Conservation (phyloP, 2,113 vertebrate species). For the Lanius ludovicianus region DNA sequence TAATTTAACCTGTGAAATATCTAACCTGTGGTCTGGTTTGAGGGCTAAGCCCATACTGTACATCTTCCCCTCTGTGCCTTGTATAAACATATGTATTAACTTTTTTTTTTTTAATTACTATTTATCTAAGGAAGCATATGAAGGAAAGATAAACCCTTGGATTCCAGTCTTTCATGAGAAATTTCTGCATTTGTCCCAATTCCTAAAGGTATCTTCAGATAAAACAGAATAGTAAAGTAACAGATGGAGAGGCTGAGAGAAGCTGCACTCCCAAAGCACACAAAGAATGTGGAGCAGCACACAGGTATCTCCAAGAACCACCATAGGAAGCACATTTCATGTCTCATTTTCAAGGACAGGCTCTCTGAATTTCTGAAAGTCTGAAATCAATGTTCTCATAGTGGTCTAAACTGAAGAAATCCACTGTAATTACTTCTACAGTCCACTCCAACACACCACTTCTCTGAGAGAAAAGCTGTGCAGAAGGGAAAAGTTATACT, state of each 20-base stretch:
- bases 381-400: not conserved
- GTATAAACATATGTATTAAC: not conserved
- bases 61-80: not conserved
- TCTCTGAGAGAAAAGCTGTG: not conserved
- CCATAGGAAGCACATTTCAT: accelerated
- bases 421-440: not conserved
- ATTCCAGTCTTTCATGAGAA: not conserved
- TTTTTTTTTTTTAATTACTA: not conserved
- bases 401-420: accelerated
- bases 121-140: not conserved
- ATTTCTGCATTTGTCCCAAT: not conserved
- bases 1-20: not conserved
- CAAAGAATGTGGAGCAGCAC: not conserved
- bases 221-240: not conserved
- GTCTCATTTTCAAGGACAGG: not conserved
- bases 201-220: not conserved
- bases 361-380: not conserved
- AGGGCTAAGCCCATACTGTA: not conserved
- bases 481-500: not conserved
- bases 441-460: not conserved
- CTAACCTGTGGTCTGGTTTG: not conserved
- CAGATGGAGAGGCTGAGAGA: not conserved
- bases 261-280: not conserved
- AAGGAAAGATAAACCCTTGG: not conserved
- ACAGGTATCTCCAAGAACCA: not conserved